phyloP scores from a whole-genome alignment of 2,113 vertebrate genomes.

The Fulmarus glacialis region DNA sequence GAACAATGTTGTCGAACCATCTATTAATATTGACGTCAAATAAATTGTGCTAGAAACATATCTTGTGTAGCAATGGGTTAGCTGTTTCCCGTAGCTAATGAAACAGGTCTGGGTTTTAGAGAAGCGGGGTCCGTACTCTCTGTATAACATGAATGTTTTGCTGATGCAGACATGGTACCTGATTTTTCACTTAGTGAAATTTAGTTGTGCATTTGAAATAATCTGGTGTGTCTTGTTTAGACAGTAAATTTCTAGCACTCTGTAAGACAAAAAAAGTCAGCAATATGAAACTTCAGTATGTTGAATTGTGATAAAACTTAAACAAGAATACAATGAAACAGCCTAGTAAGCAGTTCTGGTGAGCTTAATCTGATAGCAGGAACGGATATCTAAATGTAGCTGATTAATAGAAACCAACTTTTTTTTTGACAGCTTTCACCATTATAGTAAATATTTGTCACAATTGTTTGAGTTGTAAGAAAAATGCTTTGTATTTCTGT shows the following conservation, averaged over 20 bases:
- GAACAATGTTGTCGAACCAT: neutral
- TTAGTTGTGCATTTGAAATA: too few relatives aligned
- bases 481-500: conserved; percentile 14
- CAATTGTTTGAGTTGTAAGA: neutral
- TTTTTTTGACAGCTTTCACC: neutral
- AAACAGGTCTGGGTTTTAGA: neutral
- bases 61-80: neutral
- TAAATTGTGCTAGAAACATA: neutral
- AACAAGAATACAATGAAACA: neutral
- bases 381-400: neutral
- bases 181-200: neutral
- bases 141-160: neutral
- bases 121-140: rapidly evolving
- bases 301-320: neutral
- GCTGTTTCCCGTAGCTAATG: neutral
- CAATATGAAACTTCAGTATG: neutral
- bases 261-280: neutral
- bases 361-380: neutral
- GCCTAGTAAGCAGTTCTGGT: neutral
- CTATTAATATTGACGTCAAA: neutral
- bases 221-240: neutral
- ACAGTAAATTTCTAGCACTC: neutral
- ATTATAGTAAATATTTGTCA: conserved; percentile 28
- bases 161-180: neutral
- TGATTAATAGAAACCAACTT: conserved; percentile 13